Evolutionary conservation across 2,113 vertebrate species (phyloP).

Genomic region (Talpa occidentalis): DNA sequence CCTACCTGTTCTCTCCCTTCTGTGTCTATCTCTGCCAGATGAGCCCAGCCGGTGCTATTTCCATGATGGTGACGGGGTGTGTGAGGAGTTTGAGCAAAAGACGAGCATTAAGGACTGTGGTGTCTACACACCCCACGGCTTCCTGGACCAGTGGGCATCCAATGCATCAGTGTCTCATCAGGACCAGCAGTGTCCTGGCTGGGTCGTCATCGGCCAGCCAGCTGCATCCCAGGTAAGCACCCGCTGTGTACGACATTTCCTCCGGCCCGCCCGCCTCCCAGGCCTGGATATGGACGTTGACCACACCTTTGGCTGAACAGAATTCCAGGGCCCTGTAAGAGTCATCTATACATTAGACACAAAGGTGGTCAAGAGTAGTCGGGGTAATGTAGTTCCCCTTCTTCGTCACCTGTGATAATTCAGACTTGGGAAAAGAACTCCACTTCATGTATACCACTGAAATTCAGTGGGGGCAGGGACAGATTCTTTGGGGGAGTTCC

Average conservation of each 20-base stretch:
- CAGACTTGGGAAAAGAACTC: not conserved
- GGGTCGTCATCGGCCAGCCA: constrained; percentile 95
- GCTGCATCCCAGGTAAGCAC: constrained; percentile 94
- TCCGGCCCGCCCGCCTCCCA: not conserved
- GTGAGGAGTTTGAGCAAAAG: constrained; percentile 97
- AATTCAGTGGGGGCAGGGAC: not conserved
- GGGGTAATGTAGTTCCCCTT: not conserved
- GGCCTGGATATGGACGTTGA: too few species aligned
- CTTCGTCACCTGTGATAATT: not conserved
- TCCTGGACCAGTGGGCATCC: constrained; percentile 97
- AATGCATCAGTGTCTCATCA: constrained; percentile 94
- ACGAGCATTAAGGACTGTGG: constrained; percentile 97
- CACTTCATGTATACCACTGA: not conserved
- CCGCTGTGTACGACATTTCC: fast-evolving
- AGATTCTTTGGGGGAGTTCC: not conserved
- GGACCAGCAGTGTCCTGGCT: constrained; percentile 94
- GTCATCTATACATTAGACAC: not conserved
- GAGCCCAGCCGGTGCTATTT: constrained; percentile 98
- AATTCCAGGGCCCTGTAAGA: not conserved
- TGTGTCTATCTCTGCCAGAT: constrained; percentile 84
- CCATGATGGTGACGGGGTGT: constrained; percentile 96
- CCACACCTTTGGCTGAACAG: not conserved
- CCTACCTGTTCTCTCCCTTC: not conserved
- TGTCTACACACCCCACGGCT: constrained; percentile 96
- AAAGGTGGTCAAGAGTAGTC: fast-evolving